Conservation (phyloP, 2,797 vertebrate species). For the Artibeus jamaicensis region DNA sequence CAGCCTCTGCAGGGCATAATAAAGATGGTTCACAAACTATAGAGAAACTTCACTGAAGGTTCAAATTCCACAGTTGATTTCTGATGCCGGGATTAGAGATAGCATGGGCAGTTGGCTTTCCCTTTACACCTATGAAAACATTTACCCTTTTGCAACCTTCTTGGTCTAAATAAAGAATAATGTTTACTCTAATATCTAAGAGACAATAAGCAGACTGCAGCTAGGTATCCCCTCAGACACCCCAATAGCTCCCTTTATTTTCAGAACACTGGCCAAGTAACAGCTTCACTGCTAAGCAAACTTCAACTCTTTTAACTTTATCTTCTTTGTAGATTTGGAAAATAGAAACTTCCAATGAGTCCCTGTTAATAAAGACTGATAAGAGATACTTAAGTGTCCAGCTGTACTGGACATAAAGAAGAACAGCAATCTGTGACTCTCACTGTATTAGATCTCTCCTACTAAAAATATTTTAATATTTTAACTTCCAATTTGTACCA, state of each 20-base stretch:
- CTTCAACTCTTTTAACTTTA: background rate
- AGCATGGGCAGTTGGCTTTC: background rate
- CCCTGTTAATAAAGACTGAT: background rate
- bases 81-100: background rate
- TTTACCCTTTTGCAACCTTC: background rate
- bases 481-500: background rate
- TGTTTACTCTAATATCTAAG: background rate
- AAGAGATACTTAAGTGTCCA: background rate
- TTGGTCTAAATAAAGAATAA: background rate
- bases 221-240: background rate
- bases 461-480: background rate
- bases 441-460: background rate
- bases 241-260: background rate
- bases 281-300: background rate
- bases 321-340: background rate
- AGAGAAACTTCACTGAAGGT: background rate
- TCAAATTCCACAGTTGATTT: background rate
- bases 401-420: background rate
- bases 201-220: background rate
- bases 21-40: background rate
- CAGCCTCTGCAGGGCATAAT: background rate
- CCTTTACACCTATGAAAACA: background rate
- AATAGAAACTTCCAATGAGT: background rate
- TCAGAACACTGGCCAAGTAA: background rate
- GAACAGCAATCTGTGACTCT: background rate